Conservation (phyloP, 2,888 invertebrate genomes). For the Netelia melanura region DNA sequence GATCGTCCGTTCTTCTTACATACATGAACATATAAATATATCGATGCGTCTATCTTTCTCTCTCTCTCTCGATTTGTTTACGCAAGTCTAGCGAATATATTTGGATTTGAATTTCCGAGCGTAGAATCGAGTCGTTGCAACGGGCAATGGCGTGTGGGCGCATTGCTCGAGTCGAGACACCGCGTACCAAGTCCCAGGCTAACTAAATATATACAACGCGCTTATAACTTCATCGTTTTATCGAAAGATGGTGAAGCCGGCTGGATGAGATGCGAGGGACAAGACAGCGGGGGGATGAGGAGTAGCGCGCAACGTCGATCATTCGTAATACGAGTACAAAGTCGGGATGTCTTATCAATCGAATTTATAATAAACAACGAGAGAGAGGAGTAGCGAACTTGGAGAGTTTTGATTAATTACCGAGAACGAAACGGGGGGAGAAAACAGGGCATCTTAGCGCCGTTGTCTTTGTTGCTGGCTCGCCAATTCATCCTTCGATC, state of each 20-base stretch:
- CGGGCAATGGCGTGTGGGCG: conserved; percentile 14
- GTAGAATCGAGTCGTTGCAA: conserved; percentile 33
- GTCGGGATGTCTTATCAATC: conserved; percentile 59
- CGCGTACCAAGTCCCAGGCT: not conserved
- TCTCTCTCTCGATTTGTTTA: conserved; percentile 71
- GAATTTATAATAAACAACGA: conserved; percentile 44
- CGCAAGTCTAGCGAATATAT: conserved; percentile 76
- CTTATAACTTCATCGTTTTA: conserved; percentile 35
- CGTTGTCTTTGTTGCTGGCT: conserved; percentile 36
- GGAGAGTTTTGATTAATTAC: conserved; percentile 51
- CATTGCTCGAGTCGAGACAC: not conserved
- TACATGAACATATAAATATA: not conserved
- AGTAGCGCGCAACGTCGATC: conserved; percentile 32
- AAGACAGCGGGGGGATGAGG: not conserved
- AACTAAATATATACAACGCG: not conserved
- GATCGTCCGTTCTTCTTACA: not conserved
- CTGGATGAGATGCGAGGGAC: not conserved
- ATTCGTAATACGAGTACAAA: conserved; percentile 59
- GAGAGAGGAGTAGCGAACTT: not conserved
- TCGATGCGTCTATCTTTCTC: conserved; percentile 14
- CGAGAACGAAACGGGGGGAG: conserved; percentile 10
- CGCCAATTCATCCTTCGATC: conserved; percentile 10
- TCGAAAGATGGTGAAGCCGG: conserved; percentile 12
- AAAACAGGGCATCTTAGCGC: conserved; percentile 16
- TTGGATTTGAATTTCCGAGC: conserved; percentile 75